Conservation (phyloP, 2,888 invertebrate genomes). For the Helobdella robusta region DNA sequence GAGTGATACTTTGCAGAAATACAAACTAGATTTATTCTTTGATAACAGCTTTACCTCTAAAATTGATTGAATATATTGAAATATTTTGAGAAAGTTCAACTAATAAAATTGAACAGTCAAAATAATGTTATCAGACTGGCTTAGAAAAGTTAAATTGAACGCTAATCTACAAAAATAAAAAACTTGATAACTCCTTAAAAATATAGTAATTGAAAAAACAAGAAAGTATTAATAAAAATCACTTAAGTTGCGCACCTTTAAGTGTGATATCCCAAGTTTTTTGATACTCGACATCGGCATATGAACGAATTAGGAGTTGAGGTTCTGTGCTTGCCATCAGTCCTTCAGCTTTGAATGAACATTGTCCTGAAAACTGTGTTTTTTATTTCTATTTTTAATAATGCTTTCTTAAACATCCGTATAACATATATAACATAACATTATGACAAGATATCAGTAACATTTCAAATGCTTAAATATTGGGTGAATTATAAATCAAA, state of each 20-base stretch:
- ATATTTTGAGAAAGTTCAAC: background rate
- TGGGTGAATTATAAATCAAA: no score
- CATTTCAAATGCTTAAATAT: no score
- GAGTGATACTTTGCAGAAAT: conserved; percentile 13
- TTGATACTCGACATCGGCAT: conserved; percentile 19
- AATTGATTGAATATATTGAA: background rate
- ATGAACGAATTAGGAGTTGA: conserved; percentile 10
- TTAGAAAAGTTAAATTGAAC: no score
- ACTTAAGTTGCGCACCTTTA: conserved; percentile 10
- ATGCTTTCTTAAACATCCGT: no score
- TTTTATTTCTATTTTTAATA: no score
- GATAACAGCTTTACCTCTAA: background rate
- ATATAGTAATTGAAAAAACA: background rate
- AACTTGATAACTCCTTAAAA: no score
- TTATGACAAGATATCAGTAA: no score
- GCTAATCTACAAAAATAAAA: no score
- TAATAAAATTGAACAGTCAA: background rate
- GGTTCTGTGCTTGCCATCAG: background rate
- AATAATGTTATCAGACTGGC: background rate
- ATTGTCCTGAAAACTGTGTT: conserved; percentile 7
- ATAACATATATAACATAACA: no score
- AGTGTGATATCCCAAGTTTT: conserved; percentile 22
- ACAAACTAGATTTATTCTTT: background rate
- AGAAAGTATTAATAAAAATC: no score
- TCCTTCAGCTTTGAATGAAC: conserved; percentile 18